Base-by-base conservation (phyloP, 1,140 invertebrate species). In the Psix sp. region DNA sequence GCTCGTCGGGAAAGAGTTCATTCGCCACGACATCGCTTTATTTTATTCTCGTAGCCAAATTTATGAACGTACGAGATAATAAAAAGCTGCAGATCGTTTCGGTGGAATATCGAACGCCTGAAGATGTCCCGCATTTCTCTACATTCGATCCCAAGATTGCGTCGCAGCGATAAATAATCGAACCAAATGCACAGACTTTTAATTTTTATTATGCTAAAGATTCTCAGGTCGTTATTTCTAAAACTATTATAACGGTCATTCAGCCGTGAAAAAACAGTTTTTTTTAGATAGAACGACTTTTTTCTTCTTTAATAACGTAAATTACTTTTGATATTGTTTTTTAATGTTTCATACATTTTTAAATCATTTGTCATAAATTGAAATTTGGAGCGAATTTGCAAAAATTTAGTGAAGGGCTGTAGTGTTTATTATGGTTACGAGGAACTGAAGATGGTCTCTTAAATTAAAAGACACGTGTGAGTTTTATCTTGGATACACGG, bases 1-100 rank as follows among this genome's bases (percentile, higher is more conserved):
- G 57, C 67, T 60, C 63, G 66, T 76, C 40, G 56, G 65, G 66
- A 38, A 38, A 60, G 33, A 39, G 46, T 16, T 5, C 14, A 45
- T 9, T 14, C 10, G 35, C 9, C 33, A 51, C 31, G 33, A 20
- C 39, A 65, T 40, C 63, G 74, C 49, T 77, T 57, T 80, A 80
- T 81, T 82, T 82, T 80, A 82, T 82, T 82, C 74, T 74, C 76
- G 74, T 76, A 68, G 77, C 74, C 66, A 82, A 83, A 85, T 85
- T 85, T 85, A 85, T 82, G 81, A 80, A 83, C 77, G 80, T 80
- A 70, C 77, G 71, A 75, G 77, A 83, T 83, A 80, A 84, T 82
- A 84, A 82, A 82, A 80, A 79, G 72, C 63, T 42, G 60, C 63
- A 54, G 57, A 52, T 71, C 66, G 76, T 78, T 76, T 59, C 62